Conservation (phyloP, 2,797 vertebrate species). For the Phylloscopus collybita region DNA sequence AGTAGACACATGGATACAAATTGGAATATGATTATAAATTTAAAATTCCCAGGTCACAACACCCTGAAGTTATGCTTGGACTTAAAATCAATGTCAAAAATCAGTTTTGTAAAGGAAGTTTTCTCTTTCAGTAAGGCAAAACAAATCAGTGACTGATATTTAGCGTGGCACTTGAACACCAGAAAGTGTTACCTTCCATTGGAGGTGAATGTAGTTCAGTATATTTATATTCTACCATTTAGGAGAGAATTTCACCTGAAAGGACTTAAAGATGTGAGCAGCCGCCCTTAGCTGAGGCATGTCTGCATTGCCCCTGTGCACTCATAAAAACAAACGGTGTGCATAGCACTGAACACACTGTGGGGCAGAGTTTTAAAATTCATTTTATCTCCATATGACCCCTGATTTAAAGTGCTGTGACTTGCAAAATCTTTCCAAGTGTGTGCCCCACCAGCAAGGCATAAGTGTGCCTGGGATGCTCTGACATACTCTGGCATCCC, state of each 20-base stretch:
- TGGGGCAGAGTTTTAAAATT: not conserved
- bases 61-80: not conserved
- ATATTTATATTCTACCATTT: not conserved
- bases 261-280: not conserved
- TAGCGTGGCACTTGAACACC: not conserved
- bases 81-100: not conserved
- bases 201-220: not conserved
- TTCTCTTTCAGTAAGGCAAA: not conserved
- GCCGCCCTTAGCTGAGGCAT: not conserved
- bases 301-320: not conserved
- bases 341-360: not conserved
- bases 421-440: not conserved
- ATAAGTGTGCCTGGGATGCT: not conserved
- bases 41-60: not conserved
- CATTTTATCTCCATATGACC: not conserved
- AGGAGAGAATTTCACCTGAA: not conserved
- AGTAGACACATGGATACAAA: not conserved
- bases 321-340: not conserved
- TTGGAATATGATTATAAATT: not conserved
- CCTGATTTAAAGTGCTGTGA: not conserved
- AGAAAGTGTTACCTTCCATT: not conserved
- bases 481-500: not conserved
- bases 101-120: not conserved
- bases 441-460: not conserved
- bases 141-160: not conserved